phyloP scores from a whole-genome alignment of 2,888 invertebrate genomes.

The Margaritifera margaritifera region DNA sequence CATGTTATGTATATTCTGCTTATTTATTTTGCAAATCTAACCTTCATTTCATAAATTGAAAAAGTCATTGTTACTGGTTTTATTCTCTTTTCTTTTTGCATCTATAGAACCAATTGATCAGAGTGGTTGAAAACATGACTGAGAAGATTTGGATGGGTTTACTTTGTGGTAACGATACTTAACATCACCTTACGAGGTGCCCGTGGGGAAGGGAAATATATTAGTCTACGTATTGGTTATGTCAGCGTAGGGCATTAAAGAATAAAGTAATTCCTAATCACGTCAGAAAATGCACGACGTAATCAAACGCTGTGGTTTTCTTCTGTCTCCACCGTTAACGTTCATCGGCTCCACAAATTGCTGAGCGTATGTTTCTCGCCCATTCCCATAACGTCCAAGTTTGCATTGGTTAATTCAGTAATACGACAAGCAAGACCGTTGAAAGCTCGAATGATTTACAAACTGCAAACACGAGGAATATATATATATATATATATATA shows the following conservation, averaged over 20 bases:
- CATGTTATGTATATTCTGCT: too few relatives aligned
- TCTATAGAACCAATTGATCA: too few relatives aligned
- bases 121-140: too few relatives aligned
- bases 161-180: too few relatives aligned
- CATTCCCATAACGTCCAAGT: conserved; percentile 75
- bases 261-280: conserved; percentile 76
- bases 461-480: not conserved
- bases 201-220: not conserved
- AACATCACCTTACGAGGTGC: not conserved
- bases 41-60: too few relatives aligned
- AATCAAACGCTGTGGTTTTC: conserved; percentile 75
- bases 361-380: conserved; percentile 75
- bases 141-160: too few relatives aligned
- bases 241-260: too few relatives aligned
- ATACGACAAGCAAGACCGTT: conserved; percentile 76
- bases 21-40: too few relatives aligned
- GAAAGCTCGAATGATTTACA: conserved; percentile 73
- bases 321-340: conserved; percentile 78
- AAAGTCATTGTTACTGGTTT: too few relatives aligned
- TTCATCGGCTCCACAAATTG: conserved; percentile 77
- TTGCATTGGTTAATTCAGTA: conserved; percentile 75
- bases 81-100: too few relatives aligned
- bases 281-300: conserved; percentile 77
- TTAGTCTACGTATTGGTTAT: not conserved
- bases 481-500: not conserved